These are phyloP conservation scores for Athene cunicularia DNA, from an alignment of 2,113 vertebrate genomes.

Conservation along the genomic window DNA sequence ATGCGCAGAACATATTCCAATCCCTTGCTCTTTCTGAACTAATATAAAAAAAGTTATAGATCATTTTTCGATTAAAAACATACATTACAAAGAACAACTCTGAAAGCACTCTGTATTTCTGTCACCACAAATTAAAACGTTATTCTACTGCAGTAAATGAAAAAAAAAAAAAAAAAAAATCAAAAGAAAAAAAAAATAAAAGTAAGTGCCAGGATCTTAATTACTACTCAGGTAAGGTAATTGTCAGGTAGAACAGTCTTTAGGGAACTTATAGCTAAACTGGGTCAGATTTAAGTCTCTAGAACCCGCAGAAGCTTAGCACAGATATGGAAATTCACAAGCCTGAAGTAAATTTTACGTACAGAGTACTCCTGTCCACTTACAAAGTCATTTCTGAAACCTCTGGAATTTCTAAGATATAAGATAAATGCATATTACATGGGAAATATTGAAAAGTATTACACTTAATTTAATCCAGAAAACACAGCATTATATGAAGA, in stretches of 20 bases:
- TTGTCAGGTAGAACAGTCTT: conserved; percentile 40
- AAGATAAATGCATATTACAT: conserved; percentile 69
- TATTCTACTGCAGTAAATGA: conserved; percentile 3
- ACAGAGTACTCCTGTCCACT: background rate
- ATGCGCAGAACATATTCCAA: background rate
- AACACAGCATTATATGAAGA: conserved; percentile 8
- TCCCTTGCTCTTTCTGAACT: conserved; percentile 47
- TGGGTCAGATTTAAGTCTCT: conserved; percentile 47
- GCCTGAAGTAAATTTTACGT: conserved; percentile 1
- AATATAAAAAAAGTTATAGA: conserved; percentile 31
- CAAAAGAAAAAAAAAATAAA: background rate
- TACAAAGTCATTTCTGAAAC: conserved; percentile 8
- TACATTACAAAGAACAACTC: conserved; percentile 25
- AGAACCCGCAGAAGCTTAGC: background rate
- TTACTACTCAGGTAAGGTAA: conserved; percentile 55
- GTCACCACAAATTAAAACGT: conserved; percentile 37
- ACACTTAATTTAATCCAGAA: conserved; percentile 61
- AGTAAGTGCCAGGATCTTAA: conserved; percentile 28
- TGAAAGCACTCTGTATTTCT: conserved; percentile 37
- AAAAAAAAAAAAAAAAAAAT: background rate
- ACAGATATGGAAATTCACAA: background rate
- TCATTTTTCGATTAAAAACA: conserved; percentile 38
- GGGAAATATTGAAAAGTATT: conserved; percentile 59
- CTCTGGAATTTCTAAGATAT: conserved; percentile 21
- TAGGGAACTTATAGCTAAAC: conserved; percentile 42